Base-by-base conservation (phyloP, 2,113 vertebrate genomes). In the Puntigrus tetrazona region DNA sequence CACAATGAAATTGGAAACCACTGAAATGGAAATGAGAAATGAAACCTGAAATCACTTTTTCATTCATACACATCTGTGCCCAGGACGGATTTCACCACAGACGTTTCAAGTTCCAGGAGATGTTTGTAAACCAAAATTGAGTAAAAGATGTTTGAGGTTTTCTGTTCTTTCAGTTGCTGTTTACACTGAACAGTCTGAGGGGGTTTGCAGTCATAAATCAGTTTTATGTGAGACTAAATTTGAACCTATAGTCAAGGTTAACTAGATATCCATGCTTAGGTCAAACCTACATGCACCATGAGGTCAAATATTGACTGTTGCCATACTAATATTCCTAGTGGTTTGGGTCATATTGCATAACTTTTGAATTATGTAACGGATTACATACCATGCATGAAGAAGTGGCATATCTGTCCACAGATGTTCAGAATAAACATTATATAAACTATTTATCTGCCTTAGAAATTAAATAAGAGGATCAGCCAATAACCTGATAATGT, bases 341-440 rank as follows among this genome's bases (percentile, higher is more conserved):
- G 10, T 81, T 59, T 61, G 16, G 59, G 65, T 38, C 69, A 76
- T 59, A 69, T 75, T 43, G 31, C 47, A 67, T 87, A 84, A 81
- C 74, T 80, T 45, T 75, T 50, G n/a, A 73, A 73, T 7, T 25
- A 16, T 27, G n/a, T 16, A 73, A 73, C 45, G n/a, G 41, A 45
- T 25, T 41, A 27, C 38, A 25, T 73, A n/a, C 6, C n/a, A 45
- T 73, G 70, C 70, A 16, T 45, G 6, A 73, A 41, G 69, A 43
- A 43, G 38, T 45, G 34, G 4, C 65, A 38, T 9, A 69, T 69
- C 18, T 38, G 3, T 38, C 34, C 2, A 3, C n/a, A 43, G 38
- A 27, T 73, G 70, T 73, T 73, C 70, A 73, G 38, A 73, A 45
- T 45, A 45, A 73, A 73, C 22, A 11, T 43, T 43, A 73, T 43